Base-by-base conservation (phyloP, 2,888 invertebrate species). In the Hoplodrina ambigua region DNA sequence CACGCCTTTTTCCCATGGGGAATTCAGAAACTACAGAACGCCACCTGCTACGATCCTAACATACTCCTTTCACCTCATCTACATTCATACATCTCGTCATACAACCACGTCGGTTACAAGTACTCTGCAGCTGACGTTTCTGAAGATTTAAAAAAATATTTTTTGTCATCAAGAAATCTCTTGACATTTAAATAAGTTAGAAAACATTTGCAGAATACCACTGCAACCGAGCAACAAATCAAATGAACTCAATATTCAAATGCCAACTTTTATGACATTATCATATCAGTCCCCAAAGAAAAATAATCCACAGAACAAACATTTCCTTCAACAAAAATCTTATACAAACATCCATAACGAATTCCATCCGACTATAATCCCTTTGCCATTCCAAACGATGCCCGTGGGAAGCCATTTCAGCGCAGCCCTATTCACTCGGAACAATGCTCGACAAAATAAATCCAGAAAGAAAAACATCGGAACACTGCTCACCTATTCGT, bases 361-460 rank as follows among this genome's bases (percentile, higher is more conserved):
- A 79, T 80, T 69, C 61, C 69, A 75, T 77, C 69, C 54, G 50
- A 25, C 63, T 49, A 62, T 80, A 65, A 76, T 76, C 65, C 76
- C 60, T 41, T 62, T 49, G 60, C 56, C 54, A 67, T 57, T 66
- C 59, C 25, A 71, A 78, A 80, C 56, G 76, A 76, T 60, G 55
- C 77, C 71, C 77, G 15, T 65, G 77, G 81, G 77, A 80, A 30
- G 20, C 60, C 44, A 74, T 76, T 76, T 74, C 62, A 50, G 59
- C 54, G 44, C 64, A 80, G 69, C 64, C 69, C 64, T 80, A 77
- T 80, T 80, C 75, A 80, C 59, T 66, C 60, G 76, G 80, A 78
- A 78, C 71, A 80, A 80, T 57, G 59, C 59, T 58, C 61, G 49
- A 58, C 53, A 75, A 80, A 78, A 78, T 64, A 71, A 76, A 78